These are phyloP conservation scores for Ornithorhynchus anatinus DNA, from an alignment of 2,113 vertebrate species.

Conservation along the genomic window DNA sequence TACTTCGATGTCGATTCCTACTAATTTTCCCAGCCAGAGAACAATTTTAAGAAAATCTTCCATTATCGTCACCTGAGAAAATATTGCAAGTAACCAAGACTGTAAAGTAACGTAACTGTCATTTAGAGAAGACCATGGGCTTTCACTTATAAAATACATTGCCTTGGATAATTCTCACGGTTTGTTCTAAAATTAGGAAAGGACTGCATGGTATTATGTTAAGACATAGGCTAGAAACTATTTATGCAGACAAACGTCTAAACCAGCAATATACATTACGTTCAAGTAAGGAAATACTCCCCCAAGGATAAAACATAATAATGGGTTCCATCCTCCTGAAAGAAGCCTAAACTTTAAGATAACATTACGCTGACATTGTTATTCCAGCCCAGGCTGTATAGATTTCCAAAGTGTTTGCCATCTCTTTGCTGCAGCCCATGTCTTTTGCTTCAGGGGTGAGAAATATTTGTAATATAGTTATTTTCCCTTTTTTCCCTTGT, in stretches of 20 bases:
- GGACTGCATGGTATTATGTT: constrained; percentile 64
- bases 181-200: constrained; percentile 56
- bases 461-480: constrained; percentile 48
- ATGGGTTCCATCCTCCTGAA: constrained; percentile 25
- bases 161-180: constrained; percentile 51
- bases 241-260: constrained; percentile 55
- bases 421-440: constrained; percentile 39
- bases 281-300: constrained; percentile 38
- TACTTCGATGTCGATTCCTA: constrained; percentile 74
- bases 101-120: constrained; percentile 58
- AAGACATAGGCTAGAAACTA: constrained; percentile 63
- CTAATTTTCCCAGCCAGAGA: constrained; percentile 62
- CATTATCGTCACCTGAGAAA: constrained; percentile 57
- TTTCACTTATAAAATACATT: constrained; percentile 57
- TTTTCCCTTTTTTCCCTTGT: constrained; percentile 56
- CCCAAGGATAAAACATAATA: constrained; percentile 6
- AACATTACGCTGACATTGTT: constrained; percentile 38
- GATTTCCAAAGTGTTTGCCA: constrained; percentile 49
- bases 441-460: constrained; percentile 64
- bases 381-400: constrained; percentile 26
- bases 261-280: constrained; percentile 43
- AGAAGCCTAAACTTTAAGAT: constrained; percentile 10
- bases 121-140: constrained; percentile 40
- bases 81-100: constrained; percentile 46
- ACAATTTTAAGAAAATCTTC: constrained; percentile 69